Base-by-base conservation (phyloP, 2,113 vertebrate species). In the Chrysemys picta region DNA sequence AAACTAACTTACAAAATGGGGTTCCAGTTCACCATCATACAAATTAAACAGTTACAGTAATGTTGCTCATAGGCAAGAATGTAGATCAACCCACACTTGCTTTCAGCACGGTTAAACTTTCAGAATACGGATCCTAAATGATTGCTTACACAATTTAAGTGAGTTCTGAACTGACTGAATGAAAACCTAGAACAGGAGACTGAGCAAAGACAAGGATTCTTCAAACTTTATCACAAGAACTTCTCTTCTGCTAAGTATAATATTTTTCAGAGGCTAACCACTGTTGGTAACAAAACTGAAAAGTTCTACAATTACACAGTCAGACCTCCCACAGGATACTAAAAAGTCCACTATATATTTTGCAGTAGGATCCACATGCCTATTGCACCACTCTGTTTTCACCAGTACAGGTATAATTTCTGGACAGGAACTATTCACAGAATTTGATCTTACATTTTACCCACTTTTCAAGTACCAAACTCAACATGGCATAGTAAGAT, bases 271-370 rank as follows among this genome's bases (percentile, higher is more conserved):
- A 94, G 89, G 84, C 87, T 95, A 96, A 96, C 93, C 93, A 94
- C 91, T 93, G 81, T 94, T 93, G 96, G 94, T 92, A 96, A 97
- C 90, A 96, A 91, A 75, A 75, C 88, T 95, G 94, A 97, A 89
- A 95, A 95, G 94, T 95, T 96, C 89, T 93, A 62, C 47, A 96
- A 91, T 96, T 97, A 96, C 50, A 91, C 50, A 91, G 85, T 97
- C 96, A 96, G 21, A 45, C 10, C 19, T 45, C 42, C 24, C 21
- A 25, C 24, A 25, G 42, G 72, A 42, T 45, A 76, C 22, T 76
- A 76, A 69, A 76, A 69, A 76, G 24, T 25, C 21, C 11, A 76
- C 42, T 76, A 45, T 24, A 25, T 76, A 45, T 45, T 45, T 76
- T 76, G 38, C 10, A 42, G 24, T 42, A 76, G 10, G 24, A 45